Percentiles rank a stretch among this genome's conserved stretches.
Evolutionary conservation across 2,113 vertebrate species (phyloP).

Genomic region (Psilopsiagon aymara): DNA sequence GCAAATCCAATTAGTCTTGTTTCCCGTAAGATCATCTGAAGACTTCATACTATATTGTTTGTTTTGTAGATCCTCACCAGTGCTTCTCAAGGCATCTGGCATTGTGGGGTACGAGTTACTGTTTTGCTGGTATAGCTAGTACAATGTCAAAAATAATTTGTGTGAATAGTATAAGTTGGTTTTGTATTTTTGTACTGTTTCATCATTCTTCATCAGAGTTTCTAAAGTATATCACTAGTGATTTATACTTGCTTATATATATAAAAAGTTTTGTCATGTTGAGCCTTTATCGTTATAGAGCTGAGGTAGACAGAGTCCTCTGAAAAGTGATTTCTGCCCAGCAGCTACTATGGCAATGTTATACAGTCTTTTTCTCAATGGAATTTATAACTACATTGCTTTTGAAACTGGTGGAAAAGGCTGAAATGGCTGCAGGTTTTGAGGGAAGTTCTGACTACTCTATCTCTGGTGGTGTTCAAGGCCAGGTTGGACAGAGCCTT

Average conservation of each 20-base stretch:
- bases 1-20: background rate
- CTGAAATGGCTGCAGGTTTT: background rate
- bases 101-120: background rate
- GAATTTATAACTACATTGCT: background rate
- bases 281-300: background rate
- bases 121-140: background rate
- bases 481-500: too few species aligned
- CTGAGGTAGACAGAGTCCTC: background rate
- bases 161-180: background rate
- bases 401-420: background rate
- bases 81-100: background rate
- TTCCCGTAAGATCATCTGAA: background rate
- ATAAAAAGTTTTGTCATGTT: background rate
- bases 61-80: background rate
- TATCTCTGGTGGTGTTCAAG: too few species aligned
- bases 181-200: background rate
- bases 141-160: background rate
- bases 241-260: background rate
- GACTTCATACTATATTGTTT: background rate
- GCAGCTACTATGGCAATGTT: background rate
- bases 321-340: background rate
- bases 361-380: background rate
- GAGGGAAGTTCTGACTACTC: too few species aligned
- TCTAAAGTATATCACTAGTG: background rate
- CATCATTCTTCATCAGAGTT: background rate